Evolutionary conservation across 2,888 invertebrate species (phyloP).

Genomic region (Nebria salina): DNA sequence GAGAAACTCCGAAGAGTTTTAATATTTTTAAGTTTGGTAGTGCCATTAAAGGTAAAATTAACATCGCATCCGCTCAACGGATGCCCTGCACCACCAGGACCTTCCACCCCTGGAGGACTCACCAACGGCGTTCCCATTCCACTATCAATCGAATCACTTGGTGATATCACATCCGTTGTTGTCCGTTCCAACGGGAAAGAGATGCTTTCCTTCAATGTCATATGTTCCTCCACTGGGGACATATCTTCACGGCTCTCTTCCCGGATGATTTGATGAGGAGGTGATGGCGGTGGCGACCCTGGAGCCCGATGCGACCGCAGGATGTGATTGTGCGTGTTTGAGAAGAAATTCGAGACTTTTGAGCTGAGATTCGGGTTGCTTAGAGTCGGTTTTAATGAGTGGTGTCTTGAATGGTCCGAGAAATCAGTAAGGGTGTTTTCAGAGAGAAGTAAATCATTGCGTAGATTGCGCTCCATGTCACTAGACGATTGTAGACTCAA

Average conservation of each 20-base stretch:
- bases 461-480: slow-evolving; percentile 27
- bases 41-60: slow-evolving; percentile 82
- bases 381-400: slow-evolving; percentile 59
- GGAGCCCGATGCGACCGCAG: slow-evolving; percentile 19
- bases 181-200: not conserved
- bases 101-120: slow-evolving; percentile 62
- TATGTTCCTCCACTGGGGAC: slow-evolving; percentile 21
- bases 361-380: slow-evolving; percentile 62
- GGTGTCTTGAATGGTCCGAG: slow-evolving; percentile 51
- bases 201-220: not conserved
- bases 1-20: slow-evolving; percentile 57
- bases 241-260: slow-evolving; percentile 50
- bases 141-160: slow-evolving; percentile 65
- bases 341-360: slow-evolving; percentile 51
- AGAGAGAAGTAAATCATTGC: slow-evolving; percentile 18
- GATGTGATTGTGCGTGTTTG: slow-evolving; percentile 34
- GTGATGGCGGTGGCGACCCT: slow-evolving; percentile 56
- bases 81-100: slow-evolving; percentile 67
- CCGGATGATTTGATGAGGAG: slow-evolving; percentile 51
- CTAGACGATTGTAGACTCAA: slow-evolving; percentile 23
- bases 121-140: slow-evolving; percentile 73
- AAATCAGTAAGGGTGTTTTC: not conserved
- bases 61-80: slow-evolving; percentile 83
- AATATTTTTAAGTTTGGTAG: slow-evolving; percentile 81
- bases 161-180: slow-evolving; percentile 51